phyloP scores from a whole-genome alignment of 2,888 invertebrate genomes.

The Chorisops tibialis region DNA sequence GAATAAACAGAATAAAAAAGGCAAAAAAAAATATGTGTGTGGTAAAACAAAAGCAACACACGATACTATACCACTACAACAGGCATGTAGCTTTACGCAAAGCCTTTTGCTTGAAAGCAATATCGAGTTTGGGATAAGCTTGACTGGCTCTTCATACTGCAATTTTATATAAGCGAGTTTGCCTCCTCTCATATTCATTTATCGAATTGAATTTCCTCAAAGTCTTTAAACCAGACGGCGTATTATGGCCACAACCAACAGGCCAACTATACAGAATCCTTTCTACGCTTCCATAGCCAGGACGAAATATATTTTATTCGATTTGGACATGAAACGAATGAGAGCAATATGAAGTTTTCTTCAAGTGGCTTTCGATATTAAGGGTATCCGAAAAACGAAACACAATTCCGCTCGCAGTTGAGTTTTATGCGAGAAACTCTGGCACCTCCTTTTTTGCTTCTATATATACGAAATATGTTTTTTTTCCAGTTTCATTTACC shows the following conservation, averaged over 20 bases:
- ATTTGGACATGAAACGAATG: background rate
- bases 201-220: background rate
- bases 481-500: too few relatives aligned
- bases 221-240: background rate
- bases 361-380: conserved; percentile 4
- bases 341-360: conserved; percentile 4
- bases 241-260: background rate
- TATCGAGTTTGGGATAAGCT: background rate
- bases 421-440: too few relatives aligned
- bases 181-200: background rate
- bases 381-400: background rate
- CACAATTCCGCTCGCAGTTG: too few relatives aligned
- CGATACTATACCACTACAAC: too few relatives aligned
- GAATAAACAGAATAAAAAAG: too few relatives aligned
- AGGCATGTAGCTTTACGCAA: too few relatives aligned
- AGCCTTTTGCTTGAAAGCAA: background rate
- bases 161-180: background rate
- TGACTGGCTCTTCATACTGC: background rate
- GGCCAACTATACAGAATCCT: too few relatives aligned
- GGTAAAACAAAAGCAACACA: too few relatives aligned
- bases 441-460: too few relatives aligned
- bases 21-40: too few relatives aligned
- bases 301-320: background rate
- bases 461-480: too few relatives aligned
- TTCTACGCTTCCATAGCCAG: background rate